phyloP scores from a whole-genome alignment of 2,888 invertebrate genomes.

The Physocephala rufipes region DNA sequence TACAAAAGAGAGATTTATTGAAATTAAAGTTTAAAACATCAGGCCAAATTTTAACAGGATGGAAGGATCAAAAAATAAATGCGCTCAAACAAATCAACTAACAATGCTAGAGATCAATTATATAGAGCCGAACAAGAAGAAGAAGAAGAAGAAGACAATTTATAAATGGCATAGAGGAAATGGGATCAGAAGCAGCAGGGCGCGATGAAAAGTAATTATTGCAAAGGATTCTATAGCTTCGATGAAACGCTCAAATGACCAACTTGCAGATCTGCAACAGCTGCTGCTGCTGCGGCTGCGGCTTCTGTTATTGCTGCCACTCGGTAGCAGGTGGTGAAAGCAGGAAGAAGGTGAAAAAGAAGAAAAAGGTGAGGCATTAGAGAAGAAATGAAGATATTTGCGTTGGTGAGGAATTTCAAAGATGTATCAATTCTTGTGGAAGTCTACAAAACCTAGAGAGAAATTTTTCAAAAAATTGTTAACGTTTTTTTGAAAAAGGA shows the following conservation, averaged over 20 bases:
- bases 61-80: conserved; percentile 8
- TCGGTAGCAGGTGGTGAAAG: too few relatives aligned
- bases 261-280: not conserved
- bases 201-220: not conserved
- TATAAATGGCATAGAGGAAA: not conserved
- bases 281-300: too few relatives aligned
- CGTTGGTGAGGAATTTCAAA: too few relatives aligned
- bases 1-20: not conserved
- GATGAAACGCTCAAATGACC: not conserved
- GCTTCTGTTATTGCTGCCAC: too few relatives aligned
- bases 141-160: not conserved
- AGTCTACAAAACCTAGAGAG: too few relatives aligned
- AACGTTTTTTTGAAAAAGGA: too few relatives aligned
- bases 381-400: not conserved
- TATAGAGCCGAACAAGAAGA: not conserved
- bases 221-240: not conserved
- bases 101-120: conserved; percentile 12
- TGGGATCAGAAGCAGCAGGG: not conserved
- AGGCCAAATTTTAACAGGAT: conserved; percentile 30
- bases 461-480: too few relatives aligned
- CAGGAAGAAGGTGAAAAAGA: too few relatives aligned
- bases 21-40: not conserved
- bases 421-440: too few relatives aligned
- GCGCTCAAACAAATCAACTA: conserved; percentile 26
- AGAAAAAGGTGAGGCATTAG: too few relatives aligned